These are phyloP conservation scores for Neosalanx taihuensis DNA, from an alignment of 2,797 vertebrate species.

Conservation along the genomic window DNA sequence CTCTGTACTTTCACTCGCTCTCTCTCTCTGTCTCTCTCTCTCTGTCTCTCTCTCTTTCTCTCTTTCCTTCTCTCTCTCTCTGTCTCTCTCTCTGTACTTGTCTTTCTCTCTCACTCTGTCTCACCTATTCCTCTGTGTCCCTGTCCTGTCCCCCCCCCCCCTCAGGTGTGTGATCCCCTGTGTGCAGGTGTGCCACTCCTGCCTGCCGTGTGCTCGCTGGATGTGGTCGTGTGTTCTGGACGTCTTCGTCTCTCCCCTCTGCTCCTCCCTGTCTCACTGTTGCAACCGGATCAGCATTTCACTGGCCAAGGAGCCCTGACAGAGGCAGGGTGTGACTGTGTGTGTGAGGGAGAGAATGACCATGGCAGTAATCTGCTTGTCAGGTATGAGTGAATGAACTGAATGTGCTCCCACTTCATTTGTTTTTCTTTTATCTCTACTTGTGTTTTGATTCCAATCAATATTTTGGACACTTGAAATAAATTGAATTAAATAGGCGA, in stretches of 20 bases:
- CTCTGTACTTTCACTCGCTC: too few species aligned
- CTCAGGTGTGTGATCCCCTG: conserved; percentile 74
- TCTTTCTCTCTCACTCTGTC: too few species aligned
- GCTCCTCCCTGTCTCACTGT: conserved; percentile 67
- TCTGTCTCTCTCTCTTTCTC: too few species aligned
- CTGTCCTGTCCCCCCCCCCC: neutral
- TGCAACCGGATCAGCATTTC: conserved; percentile 67
- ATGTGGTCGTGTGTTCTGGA: conserved; percentile 71
- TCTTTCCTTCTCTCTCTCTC: too few species aligned
- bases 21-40: too few species aligned
- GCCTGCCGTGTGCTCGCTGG: conserved; percentile 73
- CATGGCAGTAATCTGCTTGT: too few species aligned
- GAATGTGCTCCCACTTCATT: too few species aligned
- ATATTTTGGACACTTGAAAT: too few species aligned
- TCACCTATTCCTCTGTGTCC: neutral
- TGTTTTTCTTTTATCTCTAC: too few species aligned
- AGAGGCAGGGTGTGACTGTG: conserved; percentile 35
- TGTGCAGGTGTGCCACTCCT: conserved; percentile 73
- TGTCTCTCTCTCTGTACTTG: too few species aligned
- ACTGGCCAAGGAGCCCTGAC: conserved; percentile 60
- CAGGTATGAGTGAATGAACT: neutral
- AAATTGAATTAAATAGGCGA: too few species aligned
- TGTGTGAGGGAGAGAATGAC: conserved; percentile 25
- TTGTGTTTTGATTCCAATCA: too few species aligned
- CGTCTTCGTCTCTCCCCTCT: conserved; percentile 69